Evolutionary conservation across 2,113 vertebrate genomes (phyloP).

Genomic region (Ptychochromis oligacanthus): DNA sequence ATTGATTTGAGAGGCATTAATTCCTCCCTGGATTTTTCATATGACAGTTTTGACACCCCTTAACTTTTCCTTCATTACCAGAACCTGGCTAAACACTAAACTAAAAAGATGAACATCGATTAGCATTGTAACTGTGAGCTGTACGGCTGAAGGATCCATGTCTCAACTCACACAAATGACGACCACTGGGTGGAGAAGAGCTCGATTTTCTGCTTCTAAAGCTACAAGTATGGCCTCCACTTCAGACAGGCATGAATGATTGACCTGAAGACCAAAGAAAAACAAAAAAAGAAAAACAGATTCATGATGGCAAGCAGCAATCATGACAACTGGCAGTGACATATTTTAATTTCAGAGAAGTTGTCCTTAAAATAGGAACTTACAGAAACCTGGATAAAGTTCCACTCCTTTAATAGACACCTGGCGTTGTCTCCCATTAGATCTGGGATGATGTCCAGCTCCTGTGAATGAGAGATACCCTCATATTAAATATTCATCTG

Average conservation of each 20-base stretch:
- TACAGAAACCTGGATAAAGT: constrained; percentile 81
- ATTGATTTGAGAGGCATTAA: not conserved
- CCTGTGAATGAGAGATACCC: constrained; percentile 59
- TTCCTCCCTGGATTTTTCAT: not conserved
- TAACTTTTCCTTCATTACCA: not conserved
- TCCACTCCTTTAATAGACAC: constrained; percentile 64
- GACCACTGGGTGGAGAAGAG: constrained; percentile 73
- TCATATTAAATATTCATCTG: not conserved
- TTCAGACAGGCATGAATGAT: constrained; percentile 37
- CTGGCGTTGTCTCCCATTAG: constrained; percentile 47
- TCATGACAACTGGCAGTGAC: not conserved
- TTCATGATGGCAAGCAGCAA: not conserved
- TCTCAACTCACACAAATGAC: constrained; percentile 76
- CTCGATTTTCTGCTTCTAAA: constrained; percentile 54
- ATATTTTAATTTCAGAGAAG: constrained; percentile 4
- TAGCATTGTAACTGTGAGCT: not conserved
- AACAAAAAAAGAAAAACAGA: not conserved
- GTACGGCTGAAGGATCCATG: not conserved
- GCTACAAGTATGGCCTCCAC: constrained; percentile 43
- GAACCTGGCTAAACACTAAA: not conserved
- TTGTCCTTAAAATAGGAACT: constrained; percentile 38
- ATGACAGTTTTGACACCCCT: not conserved
- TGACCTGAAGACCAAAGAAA: constrained; percentile 55
- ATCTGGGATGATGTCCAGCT: constrained; percentile 72
- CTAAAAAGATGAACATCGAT: not conserved